A percentile compares a stretch with the other conserved stretches of the same genome.
phyloP scores from a whole-genome alignment of 2,888 invertebrate species.

The Pterostichus niger region DNA sequence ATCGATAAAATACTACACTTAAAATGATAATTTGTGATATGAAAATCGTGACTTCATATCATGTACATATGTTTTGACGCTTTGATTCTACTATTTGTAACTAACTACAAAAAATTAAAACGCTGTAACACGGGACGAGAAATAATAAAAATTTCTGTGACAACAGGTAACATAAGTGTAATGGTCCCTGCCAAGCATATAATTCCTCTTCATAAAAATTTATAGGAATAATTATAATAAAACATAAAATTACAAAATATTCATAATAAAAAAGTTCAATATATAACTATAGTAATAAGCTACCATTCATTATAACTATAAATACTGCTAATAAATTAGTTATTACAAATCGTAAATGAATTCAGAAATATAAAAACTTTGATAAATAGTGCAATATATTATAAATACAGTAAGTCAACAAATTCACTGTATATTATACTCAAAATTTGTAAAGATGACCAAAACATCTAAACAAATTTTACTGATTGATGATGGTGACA shows the following conservation, averaged over 20 bases:
- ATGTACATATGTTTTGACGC: not conserved
- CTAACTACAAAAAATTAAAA: slow-evolving; percentile 42
- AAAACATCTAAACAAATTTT: slow-evolving; percentile 19
- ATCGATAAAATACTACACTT: slow-evolving; percentile 39
- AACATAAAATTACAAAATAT: slow-evolving; percentile 35
- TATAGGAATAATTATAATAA: slow-evolving; percentile 52
- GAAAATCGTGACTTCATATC: slow-evolving; percentile 20
- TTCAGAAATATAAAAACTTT: slow-evolving; percentile 46
- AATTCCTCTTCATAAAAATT: slow-evolving; percentile 52
- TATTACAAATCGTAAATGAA: slow-evolving; percentile 32
- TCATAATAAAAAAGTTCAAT: slow-evolving; percentile 52
- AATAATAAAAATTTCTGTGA: slow-evolving; percentile 44
- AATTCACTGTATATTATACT: slow-evolving; percentile 20
- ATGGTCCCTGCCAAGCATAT: slow-evolving; percentile 60
- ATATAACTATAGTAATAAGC: slow-evolving; percentile 58
- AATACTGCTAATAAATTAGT: slow-evolving; percentile 67
- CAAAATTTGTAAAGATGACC: not conserved
- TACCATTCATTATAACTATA: slow-evolving; percentile 66
- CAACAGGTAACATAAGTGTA: slow-evolving; percentile 60
- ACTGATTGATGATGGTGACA: slow-evolving; percentile 17
- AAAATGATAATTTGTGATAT: slow-evolving; percentile 44
- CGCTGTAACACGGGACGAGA: slow-evolving; percentile 42
- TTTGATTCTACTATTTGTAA: slow-evolving; percentile 1
- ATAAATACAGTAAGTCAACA: slow-evolving; percentile 29
- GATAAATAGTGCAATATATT: slow-evolving; percentile 50